Evolutionary conservation across 2,888 invertebrate genomes (phyloP).

Genomic region (Mesoligia furuncula): DNA sequence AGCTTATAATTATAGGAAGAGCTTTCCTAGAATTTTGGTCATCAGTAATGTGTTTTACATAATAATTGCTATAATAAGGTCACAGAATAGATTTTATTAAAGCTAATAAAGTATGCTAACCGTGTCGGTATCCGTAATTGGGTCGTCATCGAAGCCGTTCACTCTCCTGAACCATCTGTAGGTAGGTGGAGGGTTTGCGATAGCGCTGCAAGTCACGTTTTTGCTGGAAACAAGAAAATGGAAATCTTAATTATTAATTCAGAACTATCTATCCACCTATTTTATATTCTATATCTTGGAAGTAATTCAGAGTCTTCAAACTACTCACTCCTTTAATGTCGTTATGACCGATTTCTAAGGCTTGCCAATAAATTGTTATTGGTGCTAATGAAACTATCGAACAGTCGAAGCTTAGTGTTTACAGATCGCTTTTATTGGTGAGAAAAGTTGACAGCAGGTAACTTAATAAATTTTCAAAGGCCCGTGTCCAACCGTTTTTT

Average conservation of each 20-base stretch:
- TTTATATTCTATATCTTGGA: not conserved
- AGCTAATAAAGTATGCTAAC: constrained; percentile 66
- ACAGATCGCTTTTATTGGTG: not conserved
- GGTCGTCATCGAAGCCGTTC: constrained; percentile 70
- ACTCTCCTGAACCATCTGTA: constrained; percentile 79
- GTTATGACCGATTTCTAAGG: not conserved
- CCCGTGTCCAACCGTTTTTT: not conserved
- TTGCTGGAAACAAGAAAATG: constrained; percentile 78
- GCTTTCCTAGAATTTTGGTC: not conserved
- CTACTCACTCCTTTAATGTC: too few relatives aligned
- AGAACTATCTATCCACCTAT: not conserved
- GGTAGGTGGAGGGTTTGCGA: constrained; percentile 81
- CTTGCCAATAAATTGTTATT: not conserved
- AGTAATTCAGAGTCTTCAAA: not conserved
- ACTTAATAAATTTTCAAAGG: not conserved
- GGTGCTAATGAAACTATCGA: not conserved
- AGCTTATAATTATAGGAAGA: not conserved
- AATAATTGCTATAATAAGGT: not conserved
- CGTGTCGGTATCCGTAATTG: constrained; percentile 78
- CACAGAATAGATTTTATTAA: not conserved
- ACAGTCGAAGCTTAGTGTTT: constrained; percentile 2
- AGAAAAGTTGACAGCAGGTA: not conserved
- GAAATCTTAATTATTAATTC: not conserved
- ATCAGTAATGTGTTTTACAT: not conserved
- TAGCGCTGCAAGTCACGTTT: constrained; percentile 83